Evolutionary conservation across 2,888 invertebrate species (phyloP), one percentile per base, ranked within the genome.

Genomic region (Laspeyria flexula): DNA sequence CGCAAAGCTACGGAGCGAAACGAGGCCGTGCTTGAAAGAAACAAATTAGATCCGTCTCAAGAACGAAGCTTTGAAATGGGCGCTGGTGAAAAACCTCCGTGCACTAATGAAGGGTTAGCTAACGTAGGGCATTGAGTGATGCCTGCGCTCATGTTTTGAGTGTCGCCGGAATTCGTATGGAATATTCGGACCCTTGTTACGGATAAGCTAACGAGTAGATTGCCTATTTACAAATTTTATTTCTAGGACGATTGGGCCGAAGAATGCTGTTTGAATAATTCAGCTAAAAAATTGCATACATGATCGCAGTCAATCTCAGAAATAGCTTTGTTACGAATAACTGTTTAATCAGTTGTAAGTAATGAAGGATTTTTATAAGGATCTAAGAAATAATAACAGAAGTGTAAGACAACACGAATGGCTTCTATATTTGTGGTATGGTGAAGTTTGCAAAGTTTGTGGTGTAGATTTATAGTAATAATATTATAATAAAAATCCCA

Each of bases 41-140:
- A 87, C 88, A 88, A 90, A 90, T 90, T 89, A 88, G 88, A 88
- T 85, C 79, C 82, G 83, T 85, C 85, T 89, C 83, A 81, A 88
- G 88, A 85, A 85, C 85, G 79, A 75, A 64, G 77, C 81, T 84
- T 83, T 86, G 79, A 83, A 85, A 84, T 75, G 74, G 79, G 72
- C 65, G 71, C 60, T 72, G 77, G 77, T 77, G 75, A 79, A 85
- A 80, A 83, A 82, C 78, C 83, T 71, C 81, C 79, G 66, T 55
- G 73, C 68, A 69, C 85, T 89, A 89, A 88, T 88, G 87, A 88
- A 86, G 87, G 85, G 86, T 85, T 86, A 78, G 77, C 61, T 68
- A 65, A 48, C 69, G 65, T 52, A 57, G 56, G 37, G 47, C 45
- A 64, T 65, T 56, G 61, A 63, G 54, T 44, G 43, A 51, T 55